Percentiles rank a stretch among this genome's conserved stretches.
These are phyloP conservation scores for Etheostoma nigrum DNA, from an alignment of 2,797 vertebrate species.

Conservation along the genomic window DNA sequence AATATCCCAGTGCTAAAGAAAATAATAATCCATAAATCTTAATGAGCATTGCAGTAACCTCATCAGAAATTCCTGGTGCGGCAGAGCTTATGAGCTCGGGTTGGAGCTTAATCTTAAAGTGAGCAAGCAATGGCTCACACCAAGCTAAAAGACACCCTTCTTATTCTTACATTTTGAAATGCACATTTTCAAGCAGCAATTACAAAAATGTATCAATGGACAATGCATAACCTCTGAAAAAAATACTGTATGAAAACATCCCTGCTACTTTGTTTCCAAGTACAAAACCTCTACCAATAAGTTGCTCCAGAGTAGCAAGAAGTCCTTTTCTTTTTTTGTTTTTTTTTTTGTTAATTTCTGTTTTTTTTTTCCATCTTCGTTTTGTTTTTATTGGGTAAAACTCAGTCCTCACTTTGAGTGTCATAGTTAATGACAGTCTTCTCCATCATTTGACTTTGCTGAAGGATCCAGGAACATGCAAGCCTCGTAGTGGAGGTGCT, in stretches of 20 bases:
- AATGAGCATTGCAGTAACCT: constrained; percentile 75
- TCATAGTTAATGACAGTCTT: constrained; percentile 96
- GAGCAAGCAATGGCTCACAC: constrained; percentile 79
- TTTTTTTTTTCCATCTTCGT: constrained; percentile 81
- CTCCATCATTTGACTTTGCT: constrained; percentile 91
- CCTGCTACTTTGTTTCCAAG: constrained; percentile 99
- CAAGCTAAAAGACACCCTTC: constrained; percentile 88
- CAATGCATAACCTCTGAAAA: constrained; percentile 99
- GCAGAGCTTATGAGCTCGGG: constrained; percentile 69
- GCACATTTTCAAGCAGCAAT: constrained; percentile 99
- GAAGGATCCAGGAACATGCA: constrained; percentile 99
- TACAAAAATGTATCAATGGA: constrained; percentile 99
- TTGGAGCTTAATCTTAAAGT: constrained; percentile 68
- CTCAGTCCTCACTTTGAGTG: constrained; percentile 99
- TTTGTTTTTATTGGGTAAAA: constrained; percentile 98
- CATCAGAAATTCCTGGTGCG: constrained; percentile 69
- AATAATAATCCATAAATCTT: constrained; percentile 71
- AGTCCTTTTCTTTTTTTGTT: constrained; percentile 94
- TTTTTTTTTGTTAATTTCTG: constrained; percentile 68
- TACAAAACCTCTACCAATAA: constrained; percentile 99
- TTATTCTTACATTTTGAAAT: constrained; percentile 95
- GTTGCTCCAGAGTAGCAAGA: constrained; percentile 99
- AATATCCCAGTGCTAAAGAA: constrained; percentile 74
- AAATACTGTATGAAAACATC: constrained; percentile 99
- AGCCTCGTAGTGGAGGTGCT: constrained; percentile 97